Evolutionary conservation across 2,113 vertebrate genomes (phyloP).

Genomic region (Physeter macrocephalus): DNA sequence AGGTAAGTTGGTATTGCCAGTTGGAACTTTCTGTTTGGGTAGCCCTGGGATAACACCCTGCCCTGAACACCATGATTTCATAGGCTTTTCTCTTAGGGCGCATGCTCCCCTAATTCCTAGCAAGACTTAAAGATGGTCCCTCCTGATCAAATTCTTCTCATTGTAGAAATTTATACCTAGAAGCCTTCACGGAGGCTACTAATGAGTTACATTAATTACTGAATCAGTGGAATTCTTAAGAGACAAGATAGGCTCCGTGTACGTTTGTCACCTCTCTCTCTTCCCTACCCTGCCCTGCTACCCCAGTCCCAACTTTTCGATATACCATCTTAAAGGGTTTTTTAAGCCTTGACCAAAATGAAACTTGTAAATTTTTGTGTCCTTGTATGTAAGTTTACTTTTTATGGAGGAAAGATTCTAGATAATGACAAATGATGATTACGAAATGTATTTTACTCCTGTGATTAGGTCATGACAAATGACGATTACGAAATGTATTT

Average conservation of each 20-base stretch:
- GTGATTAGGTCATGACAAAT: slow-evolving; percentile 70
- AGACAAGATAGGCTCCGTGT: slow-evolving; percentile 48
- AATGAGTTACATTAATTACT: slow-evolving; percentile 68
- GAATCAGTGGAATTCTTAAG: slow-evolving; percentile 58
- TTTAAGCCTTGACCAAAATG: slow-evolving; percentile 69
- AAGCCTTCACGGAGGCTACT: slow-evolving; percentile 29
- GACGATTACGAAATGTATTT: slow-evolving; percentile 57
- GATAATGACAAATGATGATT: slow-evolving; percentile 63
- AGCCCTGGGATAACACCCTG: slow-evolving; percentile 48
- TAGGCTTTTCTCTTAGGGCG: slow-evolving; percentile 9
- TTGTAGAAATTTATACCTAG: slow-evolving; percentile 31
- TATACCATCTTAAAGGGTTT: slow-evolving; percentile 43
- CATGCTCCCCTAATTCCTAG: slow-evolving; percentile 29
- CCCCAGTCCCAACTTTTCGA: slow-evolving; percentile 34
- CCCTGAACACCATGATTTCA: background rate
- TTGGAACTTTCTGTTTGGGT: slow-evolving; percentile 73
- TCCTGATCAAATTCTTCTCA: slow-evolving; percentile 45
- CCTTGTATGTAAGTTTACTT: slow-evolving; percentile 72
- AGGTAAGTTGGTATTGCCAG: slow-evolving; percentile 76
- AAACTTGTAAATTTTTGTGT: slow-evolving; percentile 75
- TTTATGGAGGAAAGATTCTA: slow-evolving; percentile 54
- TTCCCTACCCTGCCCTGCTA: background rate
- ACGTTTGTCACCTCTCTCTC: slow-evolving; percentile 35
- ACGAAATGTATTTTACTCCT: slow-evolving; percentile 51
- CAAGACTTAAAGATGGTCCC: slow-evolving; percentile 56